Evolutionary conservation across 2,113 vertebrate genomes (phyloP), one percentile per base, ranked within the genome.

Genomic region (Phodopus roborovskii): DNA sequence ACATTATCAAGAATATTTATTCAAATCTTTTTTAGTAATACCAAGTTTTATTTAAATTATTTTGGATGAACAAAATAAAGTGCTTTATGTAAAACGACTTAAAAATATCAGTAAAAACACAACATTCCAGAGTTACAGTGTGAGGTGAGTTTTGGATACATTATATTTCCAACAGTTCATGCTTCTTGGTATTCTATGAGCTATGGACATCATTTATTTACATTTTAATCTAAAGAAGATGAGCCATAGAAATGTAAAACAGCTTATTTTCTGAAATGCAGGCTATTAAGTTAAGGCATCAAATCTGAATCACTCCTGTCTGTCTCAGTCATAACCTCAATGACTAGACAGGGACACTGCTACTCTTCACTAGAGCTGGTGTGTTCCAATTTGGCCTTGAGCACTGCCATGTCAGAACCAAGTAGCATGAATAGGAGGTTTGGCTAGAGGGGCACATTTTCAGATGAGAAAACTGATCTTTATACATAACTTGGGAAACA

Each of bases 1-100:
- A 89, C 15, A 90, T 39, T 91, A 68, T 92, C 92, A 89, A 94
- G 15, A 93, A 97, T 94, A 97, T 90, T 70, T 94, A 50, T 86
- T 88, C 81, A 97, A 42, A 30, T 45, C 91, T 93, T 92, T 90
- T 48, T 91, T 45, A 66, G 5, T 91, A 24, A 39, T 77, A 94
- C n/a, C 39, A 94, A 73, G 64, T 83, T 66, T 78, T 85, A n/a
- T 70, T 93, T 84, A 83, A 36, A 90, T 94, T 92, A 96, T 91
- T 88, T 93, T 96, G 56, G 70, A 90, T 45, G 48, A 84, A 74
- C 28, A 88, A 96, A 92, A 95, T 60, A 42, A 95, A 88, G 93
- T 90, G 39, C 33, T 4, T 58, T 74, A 73, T 22, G 8, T 11
- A 92, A 87, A 90, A 95, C 64, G 62, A 66, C 56, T 64, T 64